Evolutionary conservation across 1,140 invertebrate genomes (phyloP).

Genomic region (Psix sp.): DNA sequence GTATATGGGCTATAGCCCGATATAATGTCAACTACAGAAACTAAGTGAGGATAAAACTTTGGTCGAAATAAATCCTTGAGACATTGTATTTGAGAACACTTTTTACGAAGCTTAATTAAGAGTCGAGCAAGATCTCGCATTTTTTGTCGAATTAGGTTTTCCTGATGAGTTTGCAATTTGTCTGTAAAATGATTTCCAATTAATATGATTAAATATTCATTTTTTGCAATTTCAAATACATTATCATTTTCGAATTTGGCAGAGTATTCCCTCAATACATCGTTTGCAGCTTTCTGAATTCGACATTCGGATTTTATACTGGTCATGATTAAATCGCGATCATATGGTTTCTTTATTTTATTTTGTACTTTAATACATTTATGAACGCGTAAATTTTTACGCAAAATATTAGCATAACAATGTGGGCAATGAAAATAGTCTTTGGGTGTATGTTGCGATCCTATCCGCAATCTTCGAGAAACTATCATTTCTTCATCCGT

Average conservation of each 20-base stretch:
- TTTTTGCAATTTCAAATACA: conserved; percentile 1
- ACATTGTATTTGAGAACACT: neutral
- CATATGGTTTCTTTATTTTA: neutral
- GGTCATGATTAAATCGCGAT: neutral
- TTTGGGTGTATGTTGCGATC: neutral
- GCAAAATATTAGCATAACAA: conserved; percentile 4
- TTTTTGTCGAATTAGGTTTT: conserved; percentile 12
- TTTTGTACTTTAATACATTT: conserved; percentile 1
- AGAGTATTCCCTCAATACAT: neutral
- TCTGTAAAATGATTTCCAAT: conserved; percentile 7
- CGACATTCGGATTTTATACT: conserved; percentile 1
- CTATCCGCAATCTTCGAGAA: conserved; percentile 10
- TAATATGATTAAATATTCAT: conserved; percentile 4
- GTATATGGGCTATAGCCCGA: neutral
- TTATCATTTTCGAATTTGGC: conserved; percentile 5
- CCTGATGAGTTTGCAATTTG: conserved; percentile 3
- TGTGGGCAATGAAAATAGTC: conserved; percentile 15
- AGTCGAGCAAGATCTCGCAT: conserved; percentile 8
- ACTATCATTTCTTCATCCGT: conserved; percentile 35
- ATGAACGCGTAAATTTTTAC: conserved; percentile 4
- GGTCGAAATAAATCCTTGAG: conserved; percentile 6
- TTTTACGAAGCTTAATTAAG: neutral
- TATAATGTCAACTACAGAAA: neutral
- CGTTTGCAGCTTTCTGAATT: conserved; percentile 7
- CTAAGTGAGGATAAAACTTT: neutral